Evolutionary conservation across 2,797 vertebrate genomes (phyloP).

Genomic region (Syndactyla subalaris): DNA sequence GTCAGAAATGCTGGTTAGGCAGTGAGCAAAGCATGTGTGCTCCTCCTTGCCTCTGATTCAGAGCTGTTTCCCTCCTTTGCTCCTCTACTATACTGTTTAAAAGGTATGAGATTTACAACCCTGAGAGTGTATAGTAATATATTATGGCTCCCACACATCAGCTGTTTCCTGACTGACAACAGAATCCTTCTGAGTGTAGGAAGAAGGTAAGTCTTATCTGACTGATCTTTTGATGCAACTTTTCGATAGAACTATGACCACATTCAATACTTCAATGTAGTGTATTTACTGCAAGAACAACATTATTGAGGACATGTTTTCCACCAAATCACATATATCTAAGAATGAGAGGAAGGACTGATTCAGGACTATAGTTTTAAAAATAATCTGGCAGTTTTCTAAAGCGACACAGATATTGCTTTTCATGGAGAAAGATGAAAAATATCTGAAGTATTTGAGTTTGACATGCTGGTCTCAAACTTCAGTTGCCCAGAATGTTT

Average conservation of each 20-base stretch:
- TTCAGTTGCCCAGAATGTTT: neutral
- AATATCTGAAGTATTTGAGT: neutral
- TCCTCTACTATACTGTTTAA: neutral
- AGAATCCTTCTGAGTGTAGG: neutral
- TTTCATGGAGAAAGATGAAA: neutral
- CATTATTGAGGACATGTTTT: neutral
- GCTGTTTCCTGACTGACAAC: neutral
- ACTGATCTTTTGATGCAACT: neutral
- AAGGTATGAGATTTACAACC: neutral
- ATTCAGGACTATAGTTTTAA: constrained; percentile 3
- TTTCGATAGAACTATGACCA: neutral
- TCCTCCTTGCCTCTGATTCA: neutral
- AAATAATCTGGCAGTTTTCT: neutral
- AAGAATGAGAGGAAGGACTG: neutral
- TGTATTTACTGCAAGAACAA: neutral
- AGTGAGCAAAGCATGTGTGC: neutral
- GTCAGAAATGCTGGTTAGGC: neutral
- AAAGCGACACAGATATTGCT: neutral
- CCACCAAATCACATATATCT: neutral
- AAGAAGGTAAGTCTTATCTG: neutral
- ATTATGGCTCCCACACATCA: neutral
- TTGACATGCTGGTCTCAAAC: neutral
- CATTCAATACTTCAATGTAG: neutral
- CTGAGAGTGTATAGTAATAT: neutral
- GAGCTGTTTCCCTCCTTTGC: neutral